Base-by-base conservation (phyloP, 1,140 invertebrate species). In the Drepana arcuata region DNA sequence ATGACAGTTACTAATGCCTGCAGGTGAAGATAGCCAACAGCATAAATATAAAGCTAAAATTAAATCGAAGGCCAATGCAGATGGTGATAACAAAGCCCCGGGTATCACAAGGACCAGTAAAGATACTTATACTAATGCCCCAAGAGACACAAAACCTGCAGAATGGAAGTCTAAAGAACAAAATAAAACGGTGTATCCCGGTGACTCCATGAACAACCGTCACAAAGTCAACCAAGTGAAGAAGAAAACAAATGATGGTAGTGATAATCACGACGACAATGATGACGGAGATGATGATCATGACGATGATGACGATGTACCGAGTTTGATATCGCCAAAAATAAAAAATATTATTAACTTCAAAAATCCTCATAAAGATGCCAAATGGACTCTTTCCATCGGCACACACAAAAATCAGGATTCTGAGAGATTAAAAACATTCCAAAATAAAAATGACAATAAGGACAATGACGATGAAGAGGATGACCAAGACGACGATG, bases 1-100 rank as follows among this genome's bases (percentile, higher is more conserved):
- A 84, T 84, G 83, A 84, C 71, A 79, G 75, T 81, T 84, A 84
- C 81, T 84, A 84, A 84, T 84, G 83, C 83, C 83, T 83, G 78
- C 81, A 84, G 83, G 81, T 84, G 80, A 84, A 79, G 78, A 83
- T 82, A 79, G 70, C 65, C 68, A 73, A 53, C 67, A 58, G 63
- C 55, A 69, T 65, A 71, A 58, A 62, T 52, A 56, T 66, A 80
- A 68, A 74, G 55, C 59, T 77, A 68, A 71, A 61, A 44, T 58
- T 72, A 77, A 78, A 65, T 46, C 56, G 58, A 82, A 66, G 69
- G 63, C 73, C 71, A 78, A 66, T 80, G 78, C 78, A 80, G 78
- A 80, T 82, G 69, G 60, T 75, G 54, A 70, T 65, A 67, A 57
- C 53, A 64, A 60, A 64, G 11, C 35, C 49, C 55, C 59, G 55